Percentiles rank a stretch among this genome's conserved stretches.
Conservation (phyloP, 1,140 invertebrate species). For the Drosophila truncata region DNA sequence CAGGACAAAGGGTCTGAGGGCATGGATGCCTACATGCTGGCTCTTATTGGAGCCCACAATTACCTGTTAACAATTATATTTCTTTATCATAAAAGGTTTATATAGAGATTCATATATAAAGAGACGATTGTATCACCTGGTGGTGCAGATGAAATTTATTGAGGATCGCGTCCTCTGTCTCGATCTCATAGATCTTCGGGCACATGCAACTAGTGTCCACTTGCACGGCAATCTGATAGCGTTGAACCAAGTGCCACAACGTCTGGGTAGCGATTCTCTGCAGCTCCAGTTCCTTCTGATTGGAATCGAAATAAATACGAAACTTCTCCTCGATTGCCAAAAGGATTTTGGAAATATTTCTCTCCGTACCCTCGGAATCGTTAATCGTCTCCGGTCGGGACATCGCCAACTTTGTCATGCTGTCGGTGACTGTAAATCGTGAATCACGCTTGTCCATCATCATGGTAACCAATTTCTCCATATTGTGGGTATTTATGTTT, state of each 20-base stretch:
- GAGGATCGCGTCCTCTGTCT: conserved; percentile 50
- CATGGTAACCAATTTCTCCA: not conserved
- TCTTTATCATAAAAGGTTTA: not conserved
- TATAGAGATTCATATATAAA: not conserved
- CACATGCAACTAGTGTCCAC: conserved; percentile 38
- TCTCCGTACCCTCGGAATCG: not conserved
- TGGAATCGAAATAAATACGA: conserved; percentile 27
- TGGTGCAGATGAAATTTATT: conserved; percentile 63
- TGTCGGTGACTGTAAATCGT: conserved; percentile 11
- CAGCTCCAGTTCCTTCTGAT: conserved; percentile 42
- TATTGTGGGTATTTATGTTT: not conserved
- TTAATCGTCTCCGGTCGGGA: not conserved
- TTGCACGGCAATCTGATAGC: conserved; percentile 26
- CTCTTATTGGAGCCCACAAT: conserved; percentile 51
- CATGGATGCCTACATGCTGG: conserved; percentile 11
- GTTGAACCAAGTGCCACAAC: conserved; percentile 39
- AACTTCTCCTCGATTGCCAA: conserved; percentile 45
- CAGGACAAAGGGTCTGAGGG: conserved; percentile 37
- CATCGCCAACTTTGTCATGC: not conserved
- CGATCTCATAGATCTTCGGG: conserved; percentile 38
- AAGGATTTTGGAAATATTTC: conserved; percentile 16
- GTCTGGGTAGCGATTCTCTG: conserved; percentile 57
- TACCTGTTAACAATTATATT: not conserved
- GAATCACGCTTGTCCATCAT: conserved; percentile 16
- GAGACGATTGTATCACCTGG: not conserved